phyloP scores from a whole-genome alignment of 1,140 invertebrate genomes.

The Aphis gossypii region DNA sequence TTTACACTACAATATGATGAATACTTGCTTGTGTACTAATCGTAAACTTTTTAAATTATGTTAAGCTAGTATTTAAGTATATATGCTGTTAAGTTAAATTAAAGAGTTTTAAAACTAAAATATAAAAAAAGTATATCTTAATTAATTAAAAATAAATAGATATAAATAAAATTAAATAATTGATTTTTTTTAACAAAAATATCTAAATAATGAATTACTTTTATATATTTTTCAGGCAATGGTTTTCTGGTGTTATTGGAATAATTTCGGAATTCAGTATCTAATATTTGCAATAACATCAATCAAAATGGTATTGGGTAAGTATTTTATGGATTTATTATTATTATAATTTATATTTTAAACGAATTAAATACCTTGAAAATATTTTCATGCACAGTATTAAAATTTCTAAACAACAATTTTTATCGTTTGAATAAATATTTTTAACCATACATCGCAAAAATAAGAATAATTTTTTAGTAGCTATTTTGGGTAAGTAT shows the following conservation, averaged over 20 bases:
- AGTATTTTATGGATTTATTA: neutral
- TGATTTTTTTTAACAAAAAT: neutral
- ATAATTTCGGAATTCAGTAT: slow-evolving; percentile 16
- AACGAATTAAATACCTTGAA: neutral
- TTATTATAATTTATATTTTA: neutral
- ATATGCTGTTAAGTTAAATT: too few relatives aligned
- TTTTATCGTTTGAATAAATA: neutral
- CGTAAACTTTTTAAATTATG: too few relatives aligned
- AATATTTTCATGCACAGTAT: neutral
- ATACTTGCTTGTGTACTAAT: too few relatives aligned
- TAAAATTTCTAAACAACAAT: neutral
- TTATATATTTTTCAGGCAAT: neutral
- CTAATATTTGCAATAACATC: neutral
- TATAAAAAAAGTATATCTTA: neutral
- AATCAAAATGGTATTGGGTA: slow-evolving; percentile 26
- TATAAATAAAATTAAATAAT: too few relatives aligned
- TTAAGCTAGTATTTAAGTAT: too few relatives aligned
- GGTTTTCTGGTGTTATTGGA: neutral
- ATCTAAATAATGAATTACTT: neutral
- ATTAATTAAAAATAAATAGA: neutral
- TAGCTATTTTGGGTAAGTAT: too few relatives aligned
- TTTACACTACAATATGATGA: too few relatives aligned
- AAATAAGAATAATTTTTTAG: neutral
- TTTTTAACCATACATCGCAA: too few relatives aligned
- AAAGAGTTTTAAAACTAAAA: too few relatives aligned